Evolutionary conservation across 2,113 vertebrate species (phyloP).

Genomic region (Onychostruthus taczanowskii): DNA sequence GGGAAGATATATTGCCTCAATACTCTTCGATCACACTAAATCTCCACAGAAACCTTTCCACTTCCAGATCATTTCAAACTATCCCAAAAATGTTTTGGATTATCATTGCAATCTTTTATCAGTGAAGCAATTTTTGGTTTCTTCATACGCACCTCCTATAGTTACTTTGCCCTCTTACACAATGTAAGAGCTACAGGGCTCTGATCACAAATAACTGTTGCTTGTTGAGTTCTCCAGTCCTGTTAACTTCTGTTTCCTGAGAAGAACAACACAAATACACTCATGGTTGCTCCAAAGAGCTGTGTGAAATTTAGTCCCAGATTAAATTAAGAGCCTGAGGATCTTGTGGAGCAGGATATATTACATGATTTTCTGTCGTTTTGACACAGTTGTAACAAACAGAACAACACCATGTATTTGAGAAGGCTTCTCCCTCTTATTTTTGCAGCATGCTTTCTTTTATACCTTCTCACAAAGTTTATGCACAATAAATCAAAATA

Average conservation of each 20-base stretch:
- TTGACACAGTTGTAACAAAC: not conserved
- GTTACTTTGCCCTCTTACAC: not conserved
- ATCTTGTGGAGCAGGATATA: not conserved
- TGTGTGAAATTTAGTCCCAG: not conserved
- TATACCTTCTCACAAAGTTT: not conserved
- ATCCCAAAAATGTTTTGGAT: not conserved
- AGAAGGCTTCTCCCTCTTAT: not conserved
- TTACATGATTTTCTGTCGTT: not conserved
- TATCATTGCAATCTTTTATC: not conserved
- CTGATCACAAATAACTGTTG: not conserved
- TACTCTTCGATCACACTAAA: not conserved
- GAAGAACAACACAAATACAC: not conserved
- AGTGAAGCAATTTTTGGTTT: not conserved
- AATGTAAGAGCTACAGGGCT: fast-evolving
- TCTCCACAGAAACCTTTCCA: not conserved
- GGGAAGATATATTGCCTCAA: not conserved
- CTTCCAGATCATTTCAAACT: not conserved
- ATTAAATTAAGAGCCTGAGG: not conserved
- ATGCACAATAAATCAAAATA: not conserved
- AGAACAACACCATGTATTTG: not conserved
- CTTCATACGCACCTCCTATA: not conserved
- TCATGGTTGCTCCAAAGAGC: not conserved
- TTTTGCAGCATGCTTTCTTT: not conserved
- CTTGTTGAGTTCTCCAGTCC: not conserved
- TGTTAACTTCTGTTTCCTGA: not conserved